phyloP scores from a whole-genome alignment of 2,797 vertebrate species.

The Bradypus variegatus region DNA sequence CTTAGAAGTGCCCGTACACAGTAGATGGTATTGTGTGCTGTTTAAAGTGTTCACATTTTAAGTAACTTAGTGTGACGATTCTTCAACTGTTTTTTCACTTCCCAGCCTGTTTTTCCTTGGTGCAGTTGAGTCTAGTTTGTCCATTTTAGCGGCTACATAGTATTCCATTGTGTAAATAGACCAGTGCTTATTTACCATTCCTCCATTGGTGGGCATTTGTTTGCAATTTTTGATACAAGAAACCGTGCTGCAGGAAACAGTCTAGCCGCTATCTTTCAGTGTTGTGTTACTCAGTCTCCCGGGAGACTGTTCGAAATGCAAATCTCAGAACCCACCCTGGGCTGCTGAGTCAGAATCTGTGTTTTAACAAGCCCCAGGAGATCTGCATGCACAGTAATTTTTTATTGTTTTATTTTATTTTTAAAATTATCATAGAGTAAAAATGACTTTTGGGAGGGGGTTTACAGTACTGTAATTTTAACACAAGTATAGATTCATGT shows the following conservation, averaged over 20 bases:
- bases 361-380: not conserved
- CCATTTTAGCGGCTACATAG: fast-evolving
- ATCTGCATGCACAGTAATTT: not conserved
- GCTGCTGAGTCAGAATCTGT: not conserved
- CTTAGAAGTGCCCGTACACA: fast-evolving
- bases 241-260: fast-evolving
- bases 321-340: too few relatives aligned
- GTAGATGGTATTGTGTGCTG: not conserved
- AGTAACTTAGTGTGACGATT: not conserved
- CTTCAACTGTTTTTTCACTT: too few relatives aligned
- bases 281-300: fast-evolving
- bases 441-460: not conserved
- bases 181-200: too few relatives aligned
- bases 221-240: not conserved
- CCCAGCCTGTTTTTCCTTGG: not conserved
- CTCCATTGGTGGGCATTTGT: too few relatives aligned
- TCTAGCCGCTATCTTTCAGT: fast-evolving
- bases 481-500: not conserved
- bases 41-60: fast-evolving
- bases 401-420: not conserved
- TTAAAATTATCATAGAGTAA: not conserved
- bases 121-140: fast-evolving
- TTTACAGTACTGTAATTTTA: not conserved
- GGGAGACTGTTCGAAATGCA: too few relatives aligned
- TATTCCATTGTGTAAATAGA: not conserved